Conservation (phyloP, 2,113 vertebrate genomes). For the Mustela nigripes region DNA sequence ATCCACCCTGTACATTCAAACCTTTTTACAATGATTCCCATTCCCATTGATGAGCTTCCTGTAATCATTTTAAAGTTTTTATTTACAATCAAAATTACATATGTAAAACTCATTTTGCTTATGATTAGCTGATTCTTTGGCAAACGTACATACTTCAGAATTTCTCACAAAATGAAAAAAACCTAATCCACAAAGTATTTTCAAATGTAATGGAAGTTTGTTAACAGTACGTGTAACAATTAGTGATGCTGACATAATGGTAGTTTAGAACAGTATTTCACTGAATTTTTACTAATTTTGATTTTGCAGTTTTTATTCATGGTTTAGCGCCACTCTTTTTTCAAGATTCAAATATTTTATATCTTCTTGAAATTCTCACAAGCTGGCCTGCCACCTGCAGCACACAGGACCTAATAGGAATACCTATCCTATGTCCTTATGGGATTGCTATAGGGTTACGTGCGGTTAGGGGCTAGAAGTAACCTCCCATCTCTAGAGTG, state of each 20-base stretch:
- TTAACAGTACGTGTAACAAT: background rate
- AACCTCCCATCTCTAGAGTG: background rate
- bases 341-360: background rate
- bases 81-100: background rate
- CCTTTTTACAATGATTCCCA: background rate
- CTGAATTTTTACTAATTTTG: background rate
- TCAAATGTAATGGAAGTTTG: background rate
- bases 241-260: background rate
- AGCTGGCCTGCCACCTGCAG: background rate
- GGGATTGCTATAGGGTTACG: background rate
- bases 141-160: background rate
- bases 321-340: background rate
- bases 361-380: background rate
- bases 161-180: background rate
- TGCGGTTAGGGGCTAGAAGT: background rate
- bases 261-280: background rate
- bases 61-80: background rate
- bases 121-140: background rate
- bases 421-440: no score
- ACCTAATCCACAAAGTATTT: background rate
- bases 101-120: conserved; percentile 7
- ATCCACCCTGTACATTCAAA: background rate
- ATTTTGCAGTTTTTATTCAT: background rate
- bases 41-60: background rate
- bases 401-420: background rate